Evolutionary conservation across 2,888 invertebrate genomes (phyloP).

Genomic region (Corythucha ciliata): DNA sequence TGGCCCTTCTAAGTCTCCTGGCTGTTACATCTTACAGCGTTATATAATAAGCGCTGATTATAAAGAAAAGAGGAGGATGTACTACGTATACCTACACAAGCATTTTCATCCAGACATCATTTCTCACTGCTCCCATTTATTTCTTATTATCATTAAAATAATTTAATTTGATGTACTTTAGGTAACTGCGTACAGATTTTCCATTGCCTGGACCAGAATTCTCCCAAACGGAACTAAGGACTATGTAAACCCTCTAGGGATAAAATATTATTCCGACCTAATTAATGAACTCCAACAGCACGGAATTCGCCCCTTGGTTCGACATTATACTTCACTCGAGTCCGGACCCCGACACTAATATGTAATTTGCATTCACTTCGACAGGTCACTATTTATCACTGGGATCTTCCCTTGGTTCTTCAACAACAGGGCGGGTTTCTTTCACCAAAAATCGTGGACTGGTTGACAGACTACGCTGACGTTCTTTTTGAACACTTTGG

Average conservation of each 20-base stretch:
- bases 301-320: constrained; percentile 46
- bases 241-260: constrained; percentile 56
- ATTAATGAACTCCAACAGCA: constrained; percentile 56
- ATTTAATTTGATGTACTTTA: too few relatives aligned
- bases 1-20: too few relatives aligned
- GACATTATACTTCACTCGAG: too few relatives aligned
- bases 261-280: constrained; percentile 66
- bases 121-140: too few relatives aligned
- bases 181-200: constrained; percentile 56
- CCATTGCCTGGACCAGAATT: constrained; percentile 66
- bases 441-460: constrained; percentile 54
- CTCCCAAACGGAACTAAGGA: constrained; percentile 59
- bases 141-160: too few relatives aligned
- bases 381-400: constrained; percentile 48
- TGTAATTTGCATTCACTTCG: too few relatives aligned
- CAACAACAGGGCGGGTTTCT: constrained; percentile 55
- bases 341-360: too few relatives aligned
- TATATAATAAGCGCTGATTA: too few relatives aligned
- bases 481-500: constrained; percentile 47
- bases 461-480: constrained; percentile 54
- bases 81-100: too few relatives aligned
- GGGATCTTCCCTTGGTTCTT: constrained; percentile 51
- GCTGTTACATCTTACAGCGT: too few relatives aligned
- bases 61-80: too few relatives aligned
- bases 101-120: too few relatives aligned